Conservation (phyloP, 2,888 invertebrate species). For the Nomada ferruginata region DNA sequence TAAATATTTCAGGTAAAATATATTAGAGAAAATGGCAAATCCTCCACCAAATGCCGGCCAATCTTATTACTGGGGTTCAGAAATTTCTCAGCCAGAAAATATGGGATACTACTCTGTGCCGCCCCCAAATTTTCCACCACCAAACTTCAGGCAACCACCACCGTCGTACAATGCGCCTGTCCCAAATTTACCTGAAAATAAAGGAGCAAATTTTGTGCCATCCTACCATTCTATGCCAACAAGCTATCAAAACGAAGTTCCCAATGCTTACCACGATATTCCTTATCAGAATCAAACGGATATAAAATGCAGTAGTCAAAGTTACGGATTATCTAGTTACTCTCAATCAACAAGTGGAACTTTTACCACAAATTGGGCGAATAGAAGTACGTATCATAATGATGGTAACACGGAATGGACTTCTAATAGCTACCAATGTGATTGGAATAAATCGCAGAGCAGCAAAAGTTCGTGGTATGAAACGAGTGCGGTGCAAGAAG, state of each 20-base stretch:
- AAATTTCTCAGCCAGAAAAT: constrained; percentile 60
- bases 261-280: constrained; percentile 65
- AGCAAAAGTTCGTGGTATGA: constrained; percentile 50
- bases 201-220: constrained; percentile 56
- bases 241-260: constrained; percentile 61
- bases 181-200: constrained; percentile 68
- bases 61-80: constrained; percentile 69
- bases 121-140: constrained; percentile 76
- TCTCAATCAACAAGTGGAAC: constrained; percentile 55
- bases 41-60: constrained; percentile 63
- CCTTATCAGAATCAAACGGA: constrained; percentile 64
- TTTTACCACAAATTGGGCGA: constrained; percentile 70
- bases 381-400: constrained; percentile 43
- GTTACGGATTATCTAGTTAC: constrained; percentile 61
- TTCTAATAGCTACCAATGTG: constrained; percentile 45
- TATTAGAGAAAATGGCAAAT: constrained; percentile 67
- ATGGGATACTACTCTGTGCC: constrained; percentile 71
- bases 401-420: constrained; percentile 51
- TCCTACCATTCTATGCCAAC: constrained; percentile 61
- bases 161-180: constrained; percentile 69
- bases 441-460: constrained; percentile 53
- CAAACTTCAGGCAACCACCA: constrained; percentile 70
- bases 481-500: constrained; percentile 33
- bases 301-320: constrained; percentile 53
- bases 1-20: constrained; percentile 21